Evolutionary conservation across 2,113 vertebrate species (phyloP), one percentile per base, ranked within the genome.

Genomic region (Oxyura jamaicensis): DNA sequence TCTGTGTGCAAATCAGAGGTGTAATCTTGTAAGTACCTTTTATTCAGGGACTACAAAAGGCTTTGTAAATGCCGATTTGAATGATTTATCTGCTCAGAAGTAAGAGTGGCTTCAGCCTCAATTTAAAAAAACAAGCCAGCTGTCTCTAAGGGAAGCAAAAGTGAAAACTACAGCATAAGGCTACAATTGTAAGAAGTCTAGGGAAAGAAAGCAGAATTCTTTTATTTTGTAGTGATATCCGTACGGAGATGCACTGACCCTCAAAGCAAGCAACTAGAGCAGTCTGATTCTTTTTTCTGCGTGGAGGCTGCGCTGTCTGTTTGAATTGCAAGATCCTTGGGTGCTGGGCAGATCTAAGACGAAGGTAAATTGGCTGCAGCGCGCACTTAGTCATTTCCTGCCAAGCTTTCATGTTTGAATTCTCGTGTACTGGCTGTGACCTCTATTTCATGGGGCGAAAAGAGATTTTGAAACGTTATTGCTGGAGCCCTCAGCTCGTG

Each of bases 321-420:
- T 91, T 93, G 88, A 86, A 87, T 88, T 82, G 86, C 73, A 50
- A 6, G 73, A 92, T 88, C 87, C 86, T 53, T 88, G 62, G 84
- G 79, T 26, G 44, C 76, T 73, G 92, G 88, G 88, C 73, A 86
- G 80, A 94, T 90, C 80, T 41, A 35, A 96, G 93, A 62, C 68
- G 94, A 97, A 97, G 95, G 94, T 95, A 13, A 75, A 31, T 68
- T 89, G 69, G 91, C 94, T 74, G 60, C 81, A 68, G 86, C 10
- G 77, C 75, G 53, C 88, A 78, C 39, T 96, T 95, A 95, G 95
- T 96, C 79, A 93, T 93, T 96, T 97, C 93, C 94, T 96, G 93
- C 91, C 92, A 39, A 8, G 74, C 91, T 86, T 84, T 83, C 86
- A 28, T 60, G 79, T 75, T 86, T 80, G 72, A 96, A 60, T 78